These are phyloP conservation scores for Ameiurus melas DNA, from an alignment of 2,113 vertebrate genomes.

Conservation along the genomic window DNA sequence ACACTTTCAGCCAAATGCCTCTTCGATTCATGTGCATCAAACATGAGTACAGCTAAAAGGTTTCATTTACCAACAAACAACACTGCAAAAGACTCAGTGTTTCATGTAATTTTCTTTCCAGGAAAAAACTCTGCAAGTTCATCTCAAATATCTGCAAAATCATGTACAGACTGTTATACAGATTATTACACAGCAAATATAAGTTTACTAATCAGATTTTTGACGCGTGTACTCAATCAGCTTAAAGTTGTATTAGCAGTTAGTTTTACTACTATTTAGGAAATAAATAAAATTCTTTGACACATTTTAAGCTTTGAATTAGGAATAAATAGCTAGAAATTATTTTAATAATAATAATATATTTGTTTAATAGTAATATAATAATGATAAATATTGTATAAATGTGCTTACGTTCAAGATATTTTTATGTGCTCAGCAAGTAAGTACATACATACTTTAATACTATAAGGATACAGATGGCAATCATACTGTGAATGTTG, in stretches of 20 bases:
- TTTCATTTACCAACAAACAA: too few species aligned
- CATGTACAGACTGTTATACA: not conserved
- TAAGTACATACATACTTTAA: not conserved
- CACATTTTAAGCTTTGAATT: not conserved
- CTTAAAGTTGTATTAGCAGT: not conserved
- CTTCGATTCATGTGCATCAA: too few species aligned
- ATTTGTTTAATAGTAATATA: not conserved
- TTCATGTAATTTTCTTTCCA: too few species aligned
- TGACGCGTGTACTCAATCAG: not conserved
- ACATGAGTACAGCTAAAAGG: too few species aligned
- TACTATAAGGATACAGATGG: not conserved
- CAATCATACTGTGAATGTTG: not conserved
- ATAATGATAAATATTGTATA: not conserved
- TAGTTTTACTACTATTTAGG: not conserved
- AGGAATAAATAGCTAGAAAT: not conserved
- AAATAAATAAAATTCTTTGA: not conserved
- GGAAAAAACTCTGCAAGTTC: too few species aligned
- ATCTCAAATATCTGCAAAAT: too few species aligned
- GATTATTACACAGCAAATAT: not conserved
- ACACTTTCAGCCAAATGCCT: too few species aligned
- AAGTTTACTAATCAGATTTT: not conserved
- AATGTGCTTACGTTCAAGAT: not conserved
- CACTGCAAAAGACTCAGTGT: too few species aligned
- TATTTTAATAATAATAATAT: not conserved
- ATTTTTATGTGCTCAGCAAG: not conserved